Percentiles rank a stretch among this genome's conserved stretches.
Conservation (phyloP, 2,113 vertebrate genomes). For the Sinocyclocheilus rhinocerous region DNA sequence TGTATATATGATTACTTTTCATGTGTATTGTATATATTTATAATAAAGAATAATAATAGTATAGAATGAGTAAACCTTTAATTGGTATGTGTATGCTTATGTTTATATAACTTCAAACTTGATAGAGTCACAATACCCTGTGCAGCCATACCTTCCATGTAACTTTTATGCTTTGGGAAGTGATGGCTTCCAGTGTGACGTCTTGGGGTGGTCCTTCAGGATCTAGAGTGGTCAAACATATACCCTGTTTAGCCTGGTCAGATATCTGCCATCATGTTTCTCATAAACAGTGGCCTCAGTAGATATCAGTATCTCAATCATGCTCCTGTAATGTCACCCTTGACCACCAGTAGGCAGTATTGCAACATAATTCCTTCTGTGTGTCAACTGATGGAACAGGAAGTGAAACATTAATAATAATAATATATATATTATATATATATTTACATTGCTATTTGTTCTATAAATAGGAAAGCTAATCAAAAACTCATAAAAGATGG, state of each 20-base stretch:
- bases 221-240: conserved; percentile 72
- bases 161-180: conserved; percentile 96
- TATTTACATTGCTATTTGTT: no score
- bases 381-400: not conserved
- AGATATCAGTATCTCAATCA: not conserved
- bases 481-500: not conserved
- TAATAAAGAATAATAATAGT: no score
- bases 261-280: not conserved
- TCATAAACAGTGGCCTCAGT: not conserved
- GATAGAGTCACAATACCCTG: not conserved
- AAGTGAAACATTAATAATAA: no score
- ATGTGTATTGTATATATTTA: no score
- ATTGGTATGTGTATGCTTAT: not conserved
- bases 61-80: no score
- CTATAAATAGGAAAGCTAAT: not conserved
- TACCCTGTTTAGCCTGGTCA: not conserved
- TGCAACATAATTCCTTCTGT: conserved; percentile 12
- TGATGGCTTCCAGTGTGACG: conserved; percentile 92
- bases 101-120: not conserved
- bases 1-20: no score
- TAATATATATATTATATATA: no score
- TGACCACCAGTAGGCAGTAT: conserved; percentile 7
- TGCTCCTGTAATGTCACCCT: not conserved
- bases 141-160: conserved; percentile 89
- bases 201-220: conserved; percentile 98